These are phyloP conservation scores for Dolichotis patagonum DNA, from an alignment of 2,113 vertebrate species.

Conservation along the genomic window DNA sequence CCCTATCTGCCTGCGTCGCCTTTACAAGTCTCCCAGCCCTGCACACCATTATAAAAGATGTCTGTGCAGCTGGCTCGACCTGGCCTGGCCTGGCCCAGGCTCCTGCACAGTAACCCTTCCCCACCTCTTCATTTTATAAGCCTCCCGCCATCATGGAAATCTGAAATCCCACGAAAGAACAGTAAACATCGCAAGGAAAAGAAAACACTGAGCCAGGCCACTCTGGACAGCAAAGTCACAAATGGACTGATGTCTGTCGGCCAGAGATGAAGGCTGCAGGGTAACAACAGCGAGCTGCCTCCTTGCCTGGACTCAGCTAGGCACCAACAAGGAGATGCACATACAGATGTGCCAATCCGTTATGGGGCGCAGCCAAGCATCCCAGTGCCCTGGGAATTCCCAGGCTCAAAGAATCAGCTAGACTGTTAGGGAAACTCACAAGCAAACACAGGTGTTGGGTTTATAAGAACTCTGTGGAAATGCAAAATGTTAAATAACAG, in stretches of 20 bases:
- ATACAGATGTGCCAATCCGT: not conserved
- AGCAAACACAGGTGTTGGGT: slow-evolving; percentile 67
- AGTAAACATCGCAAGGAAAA: slow-evolving; percentile 89
- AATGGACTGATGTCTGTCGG: slow-evolving; percentile 56
- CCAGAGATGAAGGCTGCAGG: slow-evolving; percentile 38
- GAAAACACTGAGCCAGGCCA: slow-evolving; percentile 67
- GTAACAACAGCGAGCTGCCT: slow-evolving; percentile 16
- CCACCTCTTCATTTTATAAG: slow-evolving; percentile 81
- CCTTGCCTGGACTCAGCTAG: not conserved
- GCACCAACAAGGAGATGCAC: slow-evolving; percentile 30
- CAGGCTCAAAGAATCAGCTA: slow-evolving; percentile 58
- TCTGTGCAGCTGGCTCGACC: slow-evolving; percentile 84
- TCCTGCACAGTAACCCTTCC: slow-evolving; percentile 54
- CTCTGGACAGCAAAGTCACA: slow-evolving; percentile 74
- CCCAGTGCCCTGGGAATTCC: slow-evolving; percentile 58
- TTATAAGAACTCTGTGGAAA: slow-evolving; percentile 66
- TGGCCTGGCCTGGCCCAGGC: slow-evolving; percentile 72
- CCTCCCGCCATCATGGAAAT: slow-evolving; percentile 85
- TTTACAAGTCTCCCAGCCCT: slow-evolving; percentile 86
- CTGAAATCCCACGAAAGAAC: slow-evolving; percentile 91
- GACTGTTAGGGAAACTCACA: slow-evolving; percentile 40
- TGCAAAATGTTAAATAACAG: slow-evolving; percentile 57
- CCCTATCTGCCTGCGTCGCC: slow-evolving; percentile 86
- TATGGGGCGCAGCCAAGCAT: slow-evolving; percentile 45
- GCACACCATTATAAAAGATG: slow-evolving; percentile 87